Evolutionary conservation across 2,113 vertebrate species (phyloP), one percentile per base, ranked within the genome.

Genomic region (Microtus richardsoni): DNA sequence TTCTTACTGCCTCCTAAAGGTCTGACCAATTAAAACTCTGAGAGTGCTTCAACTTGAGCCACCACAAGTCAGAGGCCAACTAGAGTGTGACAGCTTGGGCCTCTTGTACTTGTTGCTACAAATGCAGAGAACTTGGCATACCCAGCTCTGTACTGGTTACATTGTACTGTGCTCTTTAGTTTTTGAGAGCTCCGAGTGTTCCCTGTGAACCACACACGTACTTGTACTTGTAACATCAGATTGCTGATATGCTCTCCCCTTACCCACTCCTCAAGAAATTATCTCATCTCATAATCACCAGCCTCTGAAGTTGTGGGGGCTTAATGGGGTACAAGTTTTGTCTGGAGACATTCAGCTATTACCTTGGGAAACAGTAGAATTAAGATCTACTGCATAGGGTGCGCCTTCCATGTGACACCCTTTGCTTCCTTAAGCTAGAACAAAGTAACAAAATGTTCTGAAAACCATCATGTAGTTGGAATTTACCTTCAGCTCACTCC

Each of bases 81-180:
- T 75, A 54, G 30, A 73, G 11, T 68, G 36, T 68, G 9, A 54
- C 75, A 24, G 75, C 41, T 85, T 79, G 41, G 24, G 24, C 49
- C 19, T 36, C n/a, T 73, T 28, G 28, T 68, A 79, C 33, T 77
- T 92, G 17, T 36, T 83, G 71, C 30, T 88, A 77, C 30, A 90
- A 80, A 91, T 41, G 58, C 41, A 80, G 13, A 36, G 64, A 80
- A 88, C 28, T 74, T 71, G 44, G 26, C 28, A n/a, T 41, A 47
- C 80, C 70, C 74, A 21, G 3, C 36, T 86, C 28, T 71, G 11
- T 41, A 33, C 54, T n/a, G 11, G 13, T 41, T 92, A 12, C 8
- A 85, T 49, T 90, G 91, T 80, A 77, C 44, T 62, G 62, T 92
- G 87, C 92, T 78, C 74, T 66, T 89, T 91, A 73, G 70, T 91